A percentile compares a stretch with the other conserved stretches of the same genome.
Conservation (phyloP, 1,140 invertebrate genomes). For the Vanessa tameamea region DNA sequence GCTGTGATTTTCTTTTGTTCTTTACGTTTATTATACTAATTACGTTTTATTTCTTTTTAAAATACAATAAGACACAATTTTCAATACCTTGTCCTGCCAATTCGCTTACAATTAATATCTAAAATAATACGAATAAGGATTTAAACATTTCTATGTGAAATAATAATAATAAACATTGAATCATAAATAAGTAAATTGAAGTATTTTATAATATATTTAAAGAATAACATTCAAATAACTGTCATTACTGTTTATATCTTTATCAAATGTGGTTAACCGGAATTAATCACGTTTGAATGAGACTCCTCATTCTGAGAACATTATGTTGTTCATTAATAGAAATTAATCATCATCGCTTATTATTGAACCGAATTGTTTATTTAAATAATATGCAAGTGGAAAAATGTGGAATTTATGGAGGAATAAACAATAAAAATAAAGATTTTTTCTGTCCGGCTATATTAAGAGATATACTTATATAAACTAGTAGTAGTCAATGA, state of each 20-base stretch:
- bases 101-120: not conserved
- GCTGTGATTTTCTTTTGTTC: too few species aligned
- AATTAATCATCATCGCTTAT: constrained; percentile 44
- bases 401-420: not conserved
- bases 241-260: not conserved
- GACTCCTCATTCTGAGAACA: constrained; percentile 47
- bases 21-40: too few species aligned
- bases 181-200: not conserved
- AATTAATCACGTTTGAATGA: constrained; percentile 52
- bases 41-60: too few species aligned
- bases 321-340: constrained; percentile 37
- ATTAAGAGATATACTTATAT: too few species aligned
- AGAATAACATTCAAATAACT: not conserved
- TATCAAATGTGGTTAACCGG: constrained; percentile 48
- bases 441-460: too few species aligned
- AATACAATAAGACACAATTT: not conserved
- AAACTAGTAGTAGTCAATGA: too few species aligned
- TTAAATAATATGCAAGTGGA: not conserved
- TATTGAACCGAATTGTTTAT: constrained; percentile 3
- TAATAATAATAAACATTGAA: not conserved
- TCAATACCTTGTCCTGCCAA: not conserved
- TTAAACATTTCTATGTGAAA: not conserved
- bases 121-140: too few species aligned
- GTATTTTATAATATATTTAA: not conserved
- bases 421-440: too few species aligned